phyloP scores from a whole-genome alignment of 2,113 vertebrate species.

The Echinops telfairi region DNA sequence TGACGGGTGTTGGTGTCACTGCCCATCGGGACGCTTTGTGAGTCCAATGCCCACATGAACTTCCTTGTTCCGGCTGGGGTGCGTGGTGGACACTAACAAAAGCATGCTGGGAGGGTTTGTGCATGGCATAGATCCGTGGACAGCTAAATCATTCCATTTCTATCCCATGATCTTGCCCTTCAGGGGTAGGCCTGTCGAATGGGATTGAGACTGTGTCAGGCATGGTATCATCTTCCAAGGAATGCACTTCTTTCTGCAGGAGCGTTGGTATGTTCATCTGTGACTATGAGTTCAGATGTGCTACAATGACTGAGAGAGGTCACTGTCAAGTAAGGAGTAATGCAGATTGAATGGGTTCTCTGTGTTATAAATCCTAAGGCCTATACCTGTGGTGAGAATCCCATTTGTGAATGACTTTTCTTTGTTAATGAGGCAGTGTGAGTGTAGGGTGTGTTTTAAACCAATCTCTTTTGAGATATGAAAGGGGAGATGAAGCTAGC shows the following conservation, averaged over 20 bases:
- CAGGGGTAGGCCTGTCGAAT: neutral
- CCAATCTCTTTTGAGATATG: too few relatives aligned
- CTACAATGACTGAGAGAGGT: neutral
- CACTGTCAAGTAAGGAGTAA: neutral
- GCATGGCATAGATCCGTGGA: neutral
- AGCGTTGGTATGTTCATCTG: neutral
- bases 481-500: neutral
- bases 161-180: neutral
- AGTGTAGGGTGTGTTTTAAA: too few relatives aligned
- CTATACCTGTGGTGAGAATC: neutral
- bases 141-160: neutral
- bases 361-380: neutral
- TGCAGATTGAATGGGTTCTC: neutral
- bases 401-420: neutral
- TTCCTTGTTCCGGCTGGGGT: neutral
- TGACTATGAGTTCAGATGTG: neutral
- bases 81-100: neutral
- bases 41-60: neutral
- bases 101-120: too few relatives aligned
- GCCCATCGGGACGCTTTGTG: too few relatives aligned
- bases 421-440: neutral
- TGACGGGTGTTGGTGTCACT: neutral
- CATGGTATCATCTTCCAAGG: neutral
- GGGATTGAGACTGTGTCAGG: neutral
- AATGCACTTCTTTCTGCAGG: neutral